These are phyloP conservation scores for Sebastes kiyomatsui DNA, from an alignment of 2,797 vertebrate genomes.

Conservation along the genomic window DNA sequence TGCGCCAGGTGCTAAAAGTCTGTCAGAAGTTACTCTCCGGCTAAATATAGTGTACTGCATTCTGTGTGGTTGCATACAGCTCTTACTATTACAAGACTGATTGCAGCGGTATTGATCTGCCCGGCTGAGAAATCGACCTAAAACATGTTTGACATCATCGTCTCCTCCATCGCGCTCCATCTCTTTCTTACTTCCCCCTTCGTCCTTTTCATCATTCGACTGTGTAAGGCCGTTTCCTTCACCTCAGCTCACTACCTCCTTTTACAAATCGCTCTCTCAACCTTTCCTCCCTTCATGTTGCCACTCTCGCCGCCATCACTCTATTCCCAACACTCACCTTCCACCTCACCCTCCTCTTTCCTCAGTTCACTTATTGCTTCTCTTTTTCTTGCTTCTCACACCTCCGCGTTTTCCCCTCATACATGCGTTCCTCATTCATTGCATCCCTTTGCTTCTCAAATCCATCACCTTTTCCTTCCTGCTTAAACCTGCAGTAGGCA, in stretches of 20 bases:
- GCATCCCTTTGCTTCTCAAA: not conserved
- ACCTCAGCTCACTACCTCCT: constrained; percentile 26
- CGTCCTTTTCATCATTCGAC: constrained; percentile 42
- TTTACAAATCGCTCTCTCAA: constrained; percentile 42
- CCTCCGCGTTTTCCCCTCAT: constrained; percentile 4
- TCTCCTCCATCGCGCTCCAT: constrained; percentile 38
- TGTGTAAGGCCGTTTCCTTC: constrained; percentile 24
- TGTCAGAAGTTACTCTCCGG: constrained; percentile 17
- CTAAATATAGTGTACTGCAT: constrained; percentile 14
- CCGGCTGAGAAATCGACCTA: constrained; percentile 53
- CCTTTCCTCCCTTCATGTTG: constrained; percentile 16
- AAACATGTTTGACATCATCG: constrained; percentile 68
- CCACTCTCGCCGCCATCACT: constrained; percentile 26
- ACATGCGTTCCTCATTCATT: not conserved
- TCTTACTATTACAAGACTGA: constrained; percentile 55
- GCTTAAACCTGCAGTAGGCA: not conserved
- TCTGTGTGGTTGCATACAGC: constrained; percentile 40
- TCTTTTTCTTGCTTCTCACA: not conserved
- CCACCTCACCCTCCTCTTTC: constrained; percentile 20
- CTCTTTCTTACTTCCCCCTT: constrained; percentile 41
- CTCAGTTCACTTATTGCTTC: constrained; percentile 3
- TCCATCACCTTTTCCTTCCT: not conserved
- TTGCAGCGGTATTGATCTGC: constrained; percentile 64
- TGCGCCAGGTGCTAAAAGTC: constrained; percentile 19
- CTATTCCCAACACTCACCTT: constrained; percentile 2